Evolutionary conservation across 1,140 invertebrate genomes (phyloP).

Genomic region (Microplitis demolitor): DNA sequence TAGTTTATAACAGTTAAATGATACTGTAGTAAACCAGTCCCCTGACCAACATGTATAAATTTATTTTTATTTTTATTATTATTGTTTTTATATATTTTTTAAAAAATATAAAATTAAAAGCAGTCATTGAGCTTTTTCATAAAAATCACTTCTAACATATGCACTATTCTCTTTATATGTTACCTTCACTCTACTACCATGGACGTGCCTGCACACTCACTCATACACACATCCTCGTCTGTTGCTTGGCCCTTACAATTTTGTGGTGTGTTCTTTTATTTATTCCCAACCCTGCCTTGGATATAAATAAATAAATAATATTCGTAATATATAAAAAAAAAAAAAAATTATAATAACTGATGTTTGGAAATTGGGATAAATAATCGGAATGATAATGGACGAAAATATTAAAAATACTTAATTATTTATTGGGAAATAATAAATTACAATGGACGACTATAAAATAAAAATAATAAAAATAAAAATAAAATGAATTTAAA

Average conservation of each 20-base stretch:
- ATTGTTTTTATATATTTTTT: conserved; percentile 8
- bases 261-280: conserved; percentile 47
- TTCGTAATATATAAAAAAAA: conserved; percentile 24
- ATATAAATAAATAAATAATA: conserved; percentile 39
- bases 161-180: conserved; percentile 58
- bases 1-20: conserved; percentile 36
- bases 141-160: conserved; percentile 48
- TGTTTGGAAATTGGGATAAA: not conserved
- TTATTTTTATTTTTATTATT: not conserved
- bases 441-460: not conserved
- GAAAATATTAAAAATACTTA: too few species aligned
- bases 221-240: conserved; percentile 51
- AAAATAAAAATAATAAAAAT: conserved; percentile 12
- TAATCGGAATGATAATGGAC: not conserved
- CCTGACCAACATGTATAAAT: conserved; percentile 38
- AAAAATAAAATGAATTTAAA: conserved; percentile 10
- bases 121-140: conserved; percentile 16
- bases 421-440: not conserved
- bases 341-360: conserved; percentile 11
- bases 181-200: conserved; percentile 47
- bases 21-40: conserved; percentile 37
- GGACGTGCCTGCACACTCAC: conserved; percentile 50
- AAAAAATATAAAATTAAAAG: not conserved
- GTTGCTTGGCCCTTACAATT: conserved; percentile 54
- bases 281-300: conserved; percentile 44